Percentiles rank a stretch among this genome's conserved stretches.
phyloP scores from a whole-genome alignment of 2,888 invertebrate species.

The Drosophila bunnanda region DNA sequence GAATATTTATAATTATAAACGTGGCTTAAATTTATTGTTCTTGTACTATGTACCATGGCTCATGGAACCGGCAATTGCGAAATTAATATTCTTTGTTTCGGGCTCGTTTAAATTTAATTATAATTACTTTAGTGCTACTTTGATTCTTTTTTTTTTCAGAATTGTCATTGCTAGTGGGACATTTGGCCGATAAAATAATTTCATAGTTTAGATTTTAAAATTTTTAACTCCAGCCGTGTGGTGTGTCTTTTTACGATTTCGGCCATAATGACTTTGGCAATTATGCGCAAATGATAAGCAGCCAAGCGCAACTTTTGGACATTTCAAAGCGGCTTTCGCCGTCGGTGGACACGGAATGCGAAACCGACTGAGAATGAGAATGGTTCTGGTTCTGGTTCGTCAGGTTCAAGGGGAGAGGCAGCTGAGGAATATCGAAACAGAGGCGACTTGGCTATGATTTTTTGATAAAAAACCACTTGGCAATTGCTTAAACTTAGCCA shows the following conservation, averaged over 20 bases:
- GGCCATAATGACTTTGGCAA: slow-evolving; percentile 67
- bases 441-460: neutral
- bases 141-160: slow-evolving; percentile 4
- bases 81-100: slow-evolving; percentile 35
- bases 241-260: slow-evolving; percentile 47
- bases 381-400: slow-evolving; percentile 58
- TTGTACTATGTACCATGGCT: slow-evolving; percentile 6
- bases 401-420: slow-evolving; percentile 20
- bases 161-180: slow-evolving; percentile 29
- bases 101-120: slow-evolving; percentile 16
- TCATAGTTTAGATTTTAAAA: slow-evolving; percentile 34
- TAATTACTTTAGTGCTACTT: slow-evolving; percentile 12
- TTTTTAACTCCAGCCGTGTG: slow-evolving; percentile 20
- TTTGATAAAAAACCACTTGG: slow-evolving; percentile 25
- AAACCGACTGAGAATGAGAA: slow-evolving; percentile 46
- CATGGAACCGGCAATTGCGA: slow-evolving; percentile 12
- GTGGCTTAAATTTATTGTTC: neutral
- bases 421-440: neutral
- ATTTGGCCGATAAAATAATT: slow-evolving; percentile 31
- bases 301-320: slow-evolving; percentile 69
- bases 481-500: slow-evolving; percentile 27
- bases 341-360: slow-evolving; percentile 24
- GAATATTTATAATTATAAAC: neutral
- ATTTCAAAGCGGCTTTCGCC: slow-evolving; percentile 33
- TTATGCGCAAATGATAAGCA: slow-evolving; percentile 75